phyloP scores from a whole-genome alignment of 2,888 invertebrate species.

The Oligia latruncula region DNA sequence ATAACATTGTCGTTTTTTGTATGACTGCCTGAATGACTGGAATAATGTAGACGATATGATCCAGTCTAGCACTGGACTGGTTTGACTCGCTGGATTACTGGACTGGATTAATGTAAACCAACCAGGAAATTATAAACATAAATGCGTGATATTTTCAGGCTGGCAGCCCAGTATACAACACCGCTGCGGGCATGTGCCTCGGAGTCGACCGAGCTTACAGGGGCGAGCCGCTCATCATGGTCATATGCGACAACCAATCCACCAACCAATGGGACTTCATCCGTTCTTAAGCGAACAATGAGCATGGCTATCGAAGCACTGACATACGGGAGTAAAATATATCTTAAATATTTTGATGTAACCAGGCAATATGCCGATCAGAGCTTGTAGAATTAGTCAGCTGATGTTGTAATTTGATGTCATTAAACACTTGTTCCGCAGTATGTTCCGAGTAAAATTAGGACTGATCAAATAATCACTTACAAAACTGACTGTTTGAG shows the following conservation, averaged over 20 bases:
- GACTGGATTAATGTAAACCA: neutral
- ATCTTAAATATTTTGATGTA: conserved; percentile 23
- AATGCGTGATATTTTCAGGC: conserved; percentile 85
- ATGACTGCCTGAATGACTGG: neutral
- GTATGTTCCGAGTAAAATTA: conserved; percentile 12
- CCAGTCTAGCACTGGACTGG: neutral
- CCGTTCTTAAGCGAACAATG: conserved; percentile 70
- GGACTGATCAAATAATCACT: conserved; percentile 18
- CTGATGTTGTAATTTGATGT: conserved; percentile 19
- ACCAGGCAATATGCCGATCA: conserved; percentile 38
- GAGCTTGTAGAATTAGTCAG: conserved; percentile 57
- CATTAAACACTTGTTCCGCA: neutral
- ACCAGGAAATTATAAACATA: neutral
- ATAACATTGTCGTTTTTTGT: neutral
- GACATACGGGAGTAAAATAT: conserved; percentile 10
- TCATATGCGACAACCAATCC: conserved; percentile 84
- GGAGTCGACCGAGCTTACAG: conserved; percentile 88
- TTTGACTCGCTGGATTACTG: neutral
- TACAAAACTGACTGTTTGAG: conserved; percentile 10
- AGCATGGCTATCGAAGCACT: neutral
- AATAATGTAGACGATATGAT: neutral
- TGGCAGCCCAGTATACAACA: conserved; percentile 94
- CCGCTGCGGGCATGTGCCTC: conserved; percentile 96
- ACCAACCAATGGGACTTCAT: conserved; percentile 88
- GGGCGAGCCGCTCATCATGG: conserved; percentile 82